Evolutionary conservation across 2,888 invertebrate species (phyloP), one percentile per base, ranked within the genome.

Genomic region (Carpatolechia fugitivella): DNA sequence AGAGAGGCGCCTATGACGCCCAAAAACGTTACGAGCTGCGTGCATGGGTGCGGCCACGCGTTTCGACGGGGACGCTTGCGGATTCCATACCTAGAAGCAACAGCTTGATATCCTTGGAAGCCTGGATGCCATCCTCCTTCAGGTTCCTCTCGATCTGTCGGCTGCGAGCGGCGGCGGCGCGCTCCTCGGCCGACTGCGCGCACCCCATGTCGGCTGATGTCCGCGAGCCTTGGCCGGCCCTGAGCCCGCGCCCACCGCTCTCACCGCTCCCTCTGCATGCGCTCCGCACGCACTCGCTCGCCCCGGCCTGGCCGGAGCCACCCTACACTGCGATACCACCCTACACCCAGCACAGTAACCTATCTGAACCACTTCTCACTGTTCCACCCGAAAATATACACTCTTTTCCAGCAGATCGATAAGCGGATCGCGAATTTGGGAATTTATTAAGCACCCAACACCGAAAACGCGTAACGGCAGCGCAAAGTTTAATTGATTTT

Each of bases 121-220:
- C 98, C 89, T 98, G 98, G 78, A 99, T 95, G 69, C 98, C 98
- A 91, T 99, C 99, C 91, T 99, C 99, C 91, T 99, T 99, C 75
- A 99, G 92, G 89, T 97, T 97, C 90, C 97, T 97, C 92, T 99
- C 99, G 82, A 99, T 99, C 90, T 96, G 95, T 91, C 97, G 97
- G 92, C 97, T 98, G 88, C 99, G 94, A 90, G 98, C 99, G 90
- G 97, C 94, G 80, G 99, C 99, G 83, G 97, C 98, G 91, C 99
- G 94, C 92, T 99, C 99, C 92, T 99, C 99, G 76, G 99, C 98
- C 91, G 98, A 99, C 95, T 99, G 97, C 90, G 99, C 98, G 93
- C 99, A 99, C 92, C 99, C 99, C 99, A 99, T 99, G 82, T 84
- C 89, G 89, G 90, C 85, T 80, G 89, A 85, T 85, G 87, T 91